phyloP scores from a whole-genome alignment of 2,113 vertebrate genomes.

The Clarias macrocephalus region DNA sequence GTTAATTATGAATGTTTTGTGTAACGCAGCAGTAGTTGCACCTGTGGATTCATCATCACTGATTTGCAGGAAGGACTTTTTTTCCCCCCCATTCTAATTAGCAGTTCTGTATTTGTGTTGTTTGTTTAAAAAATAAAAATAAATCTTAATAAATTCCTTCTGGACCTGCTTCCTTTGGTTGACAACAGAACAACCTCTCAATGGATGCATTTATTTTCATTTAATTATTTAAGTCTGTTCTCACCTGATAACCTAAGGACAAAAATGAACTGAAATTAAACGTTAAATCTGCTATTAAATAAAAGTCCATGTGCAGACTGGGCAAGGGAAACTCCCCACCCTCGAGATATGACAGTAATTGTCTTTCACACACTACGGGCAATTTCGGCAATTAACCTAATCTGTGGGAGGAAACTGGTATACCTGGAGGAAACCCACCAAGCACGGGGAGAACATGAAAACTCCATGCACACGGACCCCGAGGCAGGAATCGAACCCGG shows the following conservation, averaged over 20 bases:
- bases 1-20: not conserved
- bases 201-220: not conserved
- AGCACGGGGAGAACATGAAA: too few relatives aligned
- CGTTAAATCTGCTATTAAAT: not conserved
- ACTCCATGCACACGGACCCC: too few relatives aligned
- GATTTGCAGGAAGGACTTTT: not conserved
- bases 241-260: constrained; percentile 13
- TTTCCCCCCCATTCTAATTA: not conserved
- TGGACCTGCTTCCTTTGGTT: not conserved
- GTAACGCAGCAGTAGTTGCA: not conserved
- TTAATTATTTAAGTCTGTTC: constrained; percentile 13
- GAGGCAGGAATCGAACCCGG: too few relatives aligned
- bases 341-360: too few relatives aligned
- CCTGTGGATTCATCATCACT: not conserved
- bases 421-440: too few relatives aligned
- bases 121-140: not conserved
- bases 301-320: too few relatives aligned
- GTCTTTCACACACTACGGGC: too few relatives aligned
- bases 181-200: not conserved
- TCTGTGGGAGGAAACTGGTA: too few relatives aligned
- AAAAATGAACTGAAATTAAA: not conserved
- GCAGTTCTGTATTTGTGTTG: not conserved
- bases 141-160: not conserved
- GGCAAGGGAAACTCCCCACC: too few relatives aligned
- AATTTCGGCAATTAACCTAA: too few relatives aligned